phyloP scores from a whole-genome alignment of 2,113 vertebrate genomes.

The Acanthochromis polyacanthus region DNA sequence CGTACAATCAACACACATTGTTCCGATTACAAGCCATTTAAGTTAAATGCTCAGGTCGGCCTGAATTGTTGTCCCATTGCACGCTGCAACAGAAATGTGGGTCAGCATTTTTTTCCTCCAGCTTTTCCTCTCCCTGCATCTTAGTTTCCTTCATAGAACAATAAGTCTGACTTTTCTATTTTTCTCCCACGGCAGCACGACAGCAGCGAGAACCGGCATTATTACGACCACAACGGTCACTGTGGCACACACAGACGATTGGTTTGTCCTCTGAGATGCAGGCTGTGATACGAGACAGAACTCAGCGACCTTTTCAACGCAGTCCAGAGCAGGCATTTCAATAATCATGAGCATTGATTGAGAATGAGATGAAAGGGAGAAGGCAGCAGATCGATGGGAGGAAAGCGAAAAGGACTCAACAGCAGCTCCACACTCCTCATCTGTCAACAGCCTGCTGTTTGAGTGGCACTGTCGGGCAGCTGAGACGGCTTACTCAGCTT shows the following conservation, averaged over 20 bases:
- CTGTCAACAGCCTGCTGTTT: conserved; percentile 26
- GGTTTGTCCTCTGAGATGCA: conserved; percentile 16
- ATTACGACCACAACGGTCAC: conserved; percentile 45
- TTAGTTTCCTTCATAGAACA: conserved; percentile 76
- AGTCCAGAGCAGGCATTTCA: neutral
- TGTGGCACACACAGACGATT: neutral
- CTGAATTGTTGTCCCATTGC: conserved; percentile 66
- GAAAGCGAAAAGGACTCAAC: neutral
- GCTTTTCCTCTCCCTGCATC: conserved; percentile 60
- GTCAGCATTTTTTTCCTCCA: conserved; percentile 57
- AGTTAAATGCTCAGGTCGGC: conserved; percentile 65
- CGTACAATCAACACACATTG: conserved; percentile 75
- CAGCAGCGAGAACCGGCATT: conserved; percentile 46
- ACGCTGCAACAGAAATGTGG: conserved; percentile 70
- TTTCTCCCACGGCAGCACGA: conserved; percentile 27
- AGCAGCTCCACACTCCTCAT: conserved; percentile 10
- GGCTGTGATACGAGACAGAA: conserved; percentile 38
- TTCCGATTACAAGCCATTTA: conserved; percentile 70
- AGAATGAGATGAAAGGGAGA: conserved; percentile 8
- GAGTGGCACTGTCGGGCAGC: neutral
- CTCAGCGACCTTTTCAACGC: conserved; percentile 49
- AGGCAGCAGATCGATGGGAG: conserved; percentile 16
- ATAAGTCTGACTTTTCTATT: conserved; percentile 63
- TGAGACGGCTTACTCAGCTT: conserved; percentile 43
- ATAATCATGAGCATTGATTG: conserved; percentile 47